A percentile compares a stretch with the other conserved stretches of the same genome.
Conservation (phyloP, 2,113 vertebrate species). For the Pica pica region DNA sequence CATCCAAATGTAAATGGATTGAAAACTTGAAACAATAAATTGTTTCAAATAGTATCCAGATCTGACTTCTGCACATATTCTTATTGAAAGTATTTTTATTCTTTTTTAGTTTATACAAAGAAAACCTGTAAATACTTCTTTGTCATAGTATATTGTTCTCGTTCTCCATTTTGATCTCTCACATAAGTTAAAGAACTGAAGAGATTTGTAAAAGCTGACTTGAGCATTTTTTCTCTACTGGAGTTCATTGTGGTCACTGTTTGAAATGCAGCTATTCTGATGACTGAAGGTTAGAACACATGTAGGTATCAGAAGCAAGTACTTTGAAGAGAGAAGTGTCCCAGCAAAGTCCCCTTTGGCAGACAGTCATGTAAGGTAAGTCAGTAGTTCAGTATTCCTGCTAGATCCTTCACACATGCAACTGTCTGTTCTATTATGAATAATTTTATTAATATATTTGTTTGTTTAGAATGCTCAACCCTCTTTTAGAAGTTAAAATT, state of each 20-base stretch:
- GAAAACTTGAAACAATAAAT: not conserved
- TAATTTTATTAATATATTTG: not conserved
- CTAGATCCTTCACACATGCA: not conserved
- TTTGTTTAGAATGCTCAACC: not conserved
- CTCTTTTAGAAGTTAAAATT: not conserved
- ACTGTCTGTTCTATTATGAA: not conserved
- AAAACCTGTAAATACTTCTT: not conserved
- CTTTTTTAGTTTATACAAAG: not conserved
- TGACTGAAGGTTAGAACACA: not conserved
- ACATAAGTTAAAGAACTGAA: not conserved
- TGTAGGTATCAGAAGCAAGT: not conserved
- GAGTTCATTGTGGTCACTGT: not conserved
- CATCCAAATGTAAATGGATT: not conserved
- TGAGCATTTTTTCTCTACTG: not conserved
- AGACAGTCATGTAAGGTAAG: not conserved
- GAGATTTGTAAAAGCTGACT: not conserved
- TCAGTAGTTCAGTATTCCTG: not conserved
- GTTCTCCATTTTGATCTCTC: not conserved
- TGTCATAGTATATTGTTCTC: not conserved
- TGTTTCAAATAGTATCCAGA: not conserved
- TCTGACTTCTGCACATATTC: not conserved
- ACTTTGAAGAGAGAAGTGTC: not conserved
- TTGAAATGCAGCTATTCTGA: not conserved
- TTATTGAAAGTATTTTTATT: not conserved
- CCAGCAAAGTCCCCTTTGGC: not conserved